phyloP scores from a whole-genome alignment of 2,113 vertebrate species.

The Sebastes schlegelii region DNA sequence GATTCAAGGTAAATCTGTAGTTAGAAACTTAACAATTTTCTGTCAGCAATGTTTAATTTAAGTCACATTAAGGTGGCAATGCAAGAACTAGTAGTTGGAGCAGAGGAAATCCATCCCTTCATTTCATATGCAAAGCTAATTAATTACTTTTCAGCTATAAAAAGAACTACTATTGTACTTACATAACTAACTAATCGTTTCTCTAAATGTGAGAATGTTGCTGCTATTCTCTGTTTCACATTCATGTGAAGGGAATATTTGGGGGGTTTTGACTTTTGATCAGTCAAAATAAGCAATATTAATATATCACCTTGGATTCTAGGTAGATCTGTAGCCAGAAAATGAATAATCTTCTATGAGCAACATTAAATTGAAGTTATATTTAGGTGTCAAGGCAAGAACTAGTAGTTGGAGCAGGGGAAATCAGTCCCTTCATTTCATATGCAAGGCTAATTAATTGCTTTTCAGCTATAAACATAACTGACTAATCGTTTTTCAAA shows the following conservation, averaged over 20 bases:
- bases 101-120: neutral
- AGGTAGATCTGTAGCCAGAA: neutral
- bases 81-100: neutral
- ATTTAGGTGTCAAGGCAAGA: neutral
- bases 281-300: too few species aligned
- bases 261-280: too few species aligned
- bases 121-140: slow-evolving; percentile 18
- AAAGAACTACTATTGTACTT: too few species aligned
- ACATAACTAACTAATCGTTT: too few species aligned
- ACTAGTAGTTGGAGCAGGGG: neutral
- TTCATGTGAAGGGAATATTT: too few species aligned
- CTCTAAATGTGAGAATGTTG: too few species aligned
- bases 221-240: too few species aligned
- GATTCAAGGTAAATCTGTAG: neutral
- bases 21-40: neutral
- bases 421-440: neutral
- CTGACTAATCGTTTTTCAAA: too few species aligned
- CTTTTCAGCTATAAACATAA: too few species aligned
- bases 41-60: neutral
- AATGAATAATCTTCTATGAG: neutral
- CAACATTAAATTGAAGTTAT: neutral
- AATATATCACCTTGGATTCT: neutral
- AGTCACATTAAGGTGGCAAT: neutral
- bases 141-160: neutral
- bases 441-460: slow-evolving; percentile 17